Conservation (phyloP, 2,113 vertebrate species). For the mouse (Mus musculus) region DNA sequence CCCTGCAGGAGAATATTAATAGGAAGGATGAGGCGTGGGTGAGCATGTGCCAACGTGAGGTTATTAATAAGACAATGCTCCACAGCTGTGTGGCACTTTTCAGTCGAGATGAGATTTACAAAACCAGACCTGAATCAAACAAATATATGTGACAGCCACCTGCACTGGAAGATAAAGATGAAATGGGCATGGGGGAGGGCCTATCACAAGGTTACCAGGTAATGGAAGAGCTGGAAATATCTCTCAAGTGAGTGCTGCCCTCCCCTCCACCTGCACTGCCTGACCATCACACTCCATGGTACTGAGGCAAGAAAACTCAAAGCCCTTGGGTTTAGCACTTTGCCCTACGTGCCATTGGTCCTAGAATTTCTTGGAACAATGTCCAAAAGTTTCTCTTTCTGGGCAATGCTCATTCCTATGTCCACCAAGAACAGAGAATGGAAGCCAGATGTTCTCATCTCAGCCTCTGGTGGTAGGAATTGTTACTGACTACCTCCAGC, state of each 20-base stretch:
- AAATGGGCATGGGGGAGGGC: not conserved
- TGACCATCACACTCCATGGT: not conserved
- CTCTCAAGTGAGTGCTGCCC: not conserved
- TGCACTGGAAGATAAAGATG: constrained; percentile 35
- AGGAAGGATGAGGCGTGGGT: constrained; percentile 35
- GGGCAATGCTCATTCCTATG: not conserved
- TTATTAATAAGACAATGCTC: constrained; percentile 60
- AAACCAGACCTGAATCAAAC: constrained; percentile 68
- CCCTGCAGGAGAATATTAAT: constrained; percentile 44
- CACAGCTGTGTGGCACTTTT: constrained; percentile 63
- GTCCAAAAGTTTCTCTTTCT: not conserved
- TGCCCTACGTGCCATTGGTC: not conserved
- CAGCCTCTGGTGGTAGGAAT: rapidly evolving
- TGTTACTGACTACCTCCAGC: rapidly evolving
- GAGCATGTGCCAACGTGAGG: constrained; percentile 4
- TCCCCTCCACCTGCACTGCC: no score
- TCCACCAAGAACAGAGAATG: not conserved
- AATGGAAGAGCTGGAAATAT: not conserved
- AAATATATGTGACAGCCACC: constrained; percentile 63
- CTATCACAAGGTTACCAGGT: constrained; percentile 63
- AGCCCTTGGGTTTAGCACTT: not conserved
- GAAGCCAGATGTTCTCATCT: rapidly evolving
- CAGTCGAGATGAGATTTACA: constrained; percentile 18
- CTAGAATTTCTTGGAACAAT: not conserved
- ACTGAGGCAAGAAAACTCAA: not conserved